A percentile compares a stretch with the other conserved stretches of the same genome.
Evolutionary conservation across 2,113 vertebrate genomes (phyloP).

Genomic region (Atractosteus spatula): DNA sequence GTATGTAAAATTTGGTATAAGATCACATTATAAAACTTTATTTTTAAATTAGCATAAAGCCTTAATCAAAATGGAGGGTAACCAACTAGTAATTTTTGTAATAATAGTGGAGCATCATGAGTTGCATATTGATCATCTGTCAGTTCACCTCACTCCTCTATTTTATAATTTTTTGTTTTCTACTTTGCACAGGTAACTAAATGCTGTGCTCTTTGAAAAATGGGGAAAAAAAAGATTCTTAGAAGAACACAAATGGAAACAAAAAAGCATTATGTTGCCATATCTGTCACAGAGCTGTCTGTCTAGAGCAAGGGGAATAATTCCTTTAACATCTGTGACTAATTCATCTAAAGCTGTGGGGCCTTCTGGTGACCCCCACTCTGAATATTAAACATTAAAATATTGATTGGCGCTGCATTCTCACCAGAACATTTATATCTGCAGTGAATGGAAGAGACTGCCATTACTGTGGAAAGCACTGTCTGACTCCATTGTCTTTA

Average conservation of each 20-base stretch:
- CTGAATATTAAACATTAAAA: conserved; percentile 27
- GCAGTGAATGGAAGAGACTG: conserved; percentile 25
- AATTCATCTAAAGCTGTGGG: conserved; percentile 22
- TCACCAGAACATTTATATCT: conserved; percentile 31
- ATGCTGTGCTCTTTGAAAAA: neutral
- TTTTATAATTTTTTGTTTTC: no score
- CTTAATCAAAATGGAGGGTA: no score
- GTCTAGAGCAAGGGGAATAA: conserved; percentile 25
- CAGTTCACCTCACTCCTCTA: no score
- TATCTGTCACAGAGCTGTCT: neutral
- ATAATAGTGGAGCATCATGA: no score
- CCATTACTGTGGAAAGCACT: conserved; percentile 15
- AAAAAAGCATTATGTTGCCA: neutral
- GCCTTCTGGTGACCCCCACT: conserved; percentile 22
- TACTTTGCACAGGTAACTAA: neutral
- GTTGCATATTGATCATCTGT: no score
- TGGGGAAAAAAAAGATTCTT: neutral
- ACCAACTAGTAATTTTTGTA: no score
- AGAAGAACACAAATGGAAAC: neutral
- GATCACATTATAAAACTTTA: no score
- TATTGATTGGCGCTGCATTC: conserved; percentile 34
- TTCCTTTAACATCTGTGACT: conserved; percentile 32
- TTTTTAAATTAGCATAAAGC: no score
- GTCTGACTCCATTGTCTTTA: conserved; percentile 56
- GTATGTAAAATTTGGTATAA: no score